These are phyloP conservation scores for Microplitis manilae DNA, from an alignment of 2,888 invertebrate genomes.

Conservation along the genomic window DNA sequence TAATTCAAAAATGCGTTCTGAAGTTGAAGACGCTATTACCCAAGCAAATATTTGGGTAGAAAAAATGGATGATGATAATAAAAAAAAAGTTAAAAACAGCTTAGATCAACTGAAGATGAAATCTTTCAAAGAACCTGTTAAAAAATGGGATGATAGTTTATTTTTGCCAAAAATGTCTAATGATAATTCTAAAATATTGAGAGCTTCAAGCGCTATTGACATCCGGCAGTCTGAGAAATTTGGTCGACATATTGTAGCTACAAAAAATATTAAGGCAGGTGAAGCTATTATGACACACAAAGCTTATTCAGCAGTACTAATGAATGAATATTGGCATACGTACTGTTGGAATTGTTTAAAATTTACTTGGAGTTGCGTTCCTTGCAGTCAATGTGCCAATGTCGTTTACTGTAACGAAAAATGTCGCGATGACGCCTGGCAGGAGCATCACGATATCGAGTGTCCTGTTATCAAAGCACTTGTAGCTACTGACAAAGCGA, in stretches of 20 bases:
- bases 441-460: slow-evolving; percentile 71
- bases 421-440: slow-evolving; percentile 78
- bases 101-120: slow-evolving; percentile 23
- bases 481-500: too few species aligned
- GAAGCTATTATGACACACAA: slow-evolving; percentile 85
- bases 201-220: slow-evolving; percentile 77
- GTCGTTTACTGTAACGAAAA: slow-evolving; percentile 78
- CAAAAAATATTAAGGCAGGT: slow-evolving; percentile 79
- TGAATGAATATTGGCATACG: slow-evolving; percentile 6
- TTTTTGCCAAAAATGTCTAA: background rate
- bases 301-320: slow-evolving; percentile 76
- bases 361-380: slow-evolving; percentile 74
- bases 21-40: slow-evolving; percentile 45
- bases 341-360: slow-evolving; percentile 63
- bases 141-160: background rate
- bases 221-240: slow-evolving; percentile 75
- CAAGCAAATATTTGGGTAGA: slow-evolving; percentile 50
- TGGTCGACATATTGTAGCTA: slow-evolving; percentile 83
- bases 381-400: slow-evolving; percentile 78
- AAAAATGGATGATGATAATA: slow-evolving; percentile 38
- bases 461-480: background rate
- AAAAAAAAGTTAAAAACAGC: slow-evolving; percentile 40
- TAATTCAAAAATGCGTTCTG: slow-evolving; percentile 16
- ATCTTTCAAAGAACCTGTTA: background rate
- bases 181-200: slow-evolving; percentile 71